These are phyloP conservation scores for Sympetrum striolatum DNA, from an alignment of 2,888 invertebrate species.

Conservation along the genomic window DNA sequence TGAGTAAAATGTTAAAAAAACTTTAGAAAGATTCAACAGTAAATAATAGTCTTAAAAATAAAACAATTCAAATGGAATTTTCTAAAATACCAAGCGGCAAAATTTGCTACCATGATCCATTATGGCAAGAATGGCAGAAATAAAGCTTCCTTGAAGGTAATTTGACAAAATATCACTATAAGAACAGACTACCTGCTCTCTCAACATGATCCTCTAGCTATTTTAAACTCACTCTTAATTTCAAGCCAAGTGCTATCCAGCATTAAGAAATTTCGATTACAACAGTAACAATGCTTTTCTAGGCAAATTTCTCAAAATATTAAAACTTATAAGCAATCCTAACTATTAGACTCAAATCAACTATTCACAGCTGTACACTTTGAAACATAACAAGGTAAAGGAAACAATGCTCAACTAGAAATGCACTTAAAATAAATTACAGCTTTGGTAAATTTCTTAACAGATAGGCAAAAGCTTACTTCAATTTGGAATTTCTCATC, in stretches of 20 bases:
- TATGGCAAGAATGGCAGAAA: constrained; percentile 37
- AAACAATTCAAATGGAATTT: background rate
- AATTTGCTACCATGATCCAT: background rate
- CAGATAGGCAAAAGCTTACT: constrained; percentile 8
- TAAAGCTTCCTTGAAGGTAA: background rate
- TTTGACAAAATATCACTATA: background rate
- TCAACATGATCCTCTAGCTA: background rate
- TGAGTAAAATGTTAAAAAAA: background rate
- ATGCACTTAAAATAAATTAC: background rate
- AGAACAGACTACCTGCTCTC: background rate
- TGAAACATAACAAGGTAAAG: background rate
- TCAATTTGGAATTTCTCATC: background rate
- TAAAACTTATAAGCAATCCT: background rate
- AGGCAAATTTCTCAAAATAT: background rate
- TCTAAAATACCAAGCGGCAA: background rate
- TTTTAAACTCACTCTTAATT: constrained; percentile 2
- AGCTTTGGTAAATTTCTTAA: background rate
- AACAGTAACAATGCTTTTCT: constrained; percentile 8
- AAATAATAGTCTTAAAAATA: background rate
- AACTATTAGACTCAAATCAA: constrained; percentile 2
- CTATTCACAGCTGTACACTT: background rate
- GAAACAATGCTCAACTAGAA: background rate
- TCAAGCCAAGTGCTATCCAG: constrained; percentile 1
- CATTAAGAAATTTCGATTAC: background rate
- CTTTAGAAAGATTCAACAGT: background rate